These are phyloP conservation scores for Calliopsis andreniformis DNA, from an alignment of 1,140 invertebrate species.

Conservation along the genomic window DNA sequence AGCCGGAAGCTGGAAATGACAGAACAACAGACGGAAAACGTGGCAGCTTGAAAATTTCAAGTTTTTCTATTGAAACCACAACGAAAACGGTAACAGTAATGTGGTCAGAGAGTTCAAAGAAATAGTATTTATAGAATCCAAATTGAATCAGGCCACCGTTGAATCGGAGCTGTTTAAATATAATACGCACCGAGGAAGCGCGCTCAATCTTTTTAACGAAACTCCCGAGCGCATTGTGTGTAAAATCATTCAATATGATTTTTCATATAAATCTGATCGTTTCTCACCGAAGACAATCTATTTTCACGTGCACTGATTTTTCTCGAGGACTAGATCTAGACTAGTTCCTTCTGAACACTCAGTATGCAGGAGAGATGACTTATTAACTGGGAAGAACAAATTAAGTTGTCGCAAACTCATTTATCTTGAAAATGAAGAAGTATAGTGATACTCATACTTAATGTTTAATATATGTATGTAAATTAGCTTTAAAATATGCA, in stretches of 20 bases:
- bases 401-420: too few relatives aligned
- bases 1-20: not conserved
- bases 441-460: too few relatives aligned
- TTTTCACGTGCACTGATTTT: not conserved
- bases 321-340: not conserved
- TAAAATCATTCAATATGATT: constrained; percentile 24
- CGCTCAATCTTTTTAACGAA: constrained; percentile 27
- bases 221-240: not conserved
- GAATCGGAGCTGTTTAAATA: constrained; percentile 49
- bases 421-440: too few relatives aligned
- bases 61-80: not conserved
- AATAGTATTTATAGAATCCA: constrained; percentile 50
- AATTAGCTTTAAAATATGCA: too few relatives aligned
- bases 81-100: not conserved
- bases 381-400: too few relatives aligned
- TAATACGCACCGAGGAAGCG: constrained; percentile 34
- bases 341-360: too few relatives aligned
- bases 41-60: too few relatives aligned
- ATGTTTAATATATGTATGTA: too few relatives aligned
- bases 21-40: not conserved
- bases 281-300: not conserved
- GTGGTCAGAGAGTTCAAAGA: constrained; percentile 33
- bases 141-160: constrained; percentile 47
- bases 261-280: constrained; percentile 15
- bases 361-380: too few relatives aligned